phyloP scores from a whole-genome alignment of 1,140 invertebrate species.

The Tetraneura akinire region DNA sequence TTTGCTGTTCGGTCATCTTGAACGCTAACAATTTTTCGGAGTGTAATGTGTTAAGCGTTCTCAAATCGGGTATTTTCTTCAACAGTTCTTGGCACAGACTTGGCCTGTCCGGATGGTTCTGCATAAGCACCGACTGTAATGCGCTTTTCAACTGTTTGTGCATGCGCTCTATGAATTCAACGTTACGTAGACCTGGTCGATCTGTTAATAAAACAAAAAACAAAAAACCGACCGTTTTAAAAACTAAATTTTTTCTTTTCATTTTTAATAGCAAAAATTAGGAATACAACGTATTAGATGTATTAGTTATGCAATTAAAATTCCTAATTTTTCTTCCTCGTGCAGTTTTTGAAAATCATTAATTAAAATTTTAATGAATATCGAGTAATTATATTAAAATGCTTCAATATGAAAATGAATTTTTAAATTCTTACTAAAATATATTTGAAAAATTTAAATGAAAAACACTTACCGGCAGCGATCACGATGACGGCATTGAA shows the following conservation, averaged over 20 bases:
- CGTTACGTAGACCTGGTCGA: constrained; percentile 86
- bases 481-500: constrained; percentile 95
- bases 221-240: constrained; percentile 47
- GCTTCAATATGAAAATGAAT: not conserved
- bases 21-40: constrained; percentile 93
- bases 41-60: constrained; percentile 93
- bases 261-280: too few species aligned
- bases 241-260: constrained; percentile 53
- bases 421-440: too few species aligned
- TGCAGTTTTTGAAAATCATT: too few species aligned
- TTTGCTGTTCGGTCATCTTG: constrained; percentile 85
- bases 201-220: constrained; percentile 62
- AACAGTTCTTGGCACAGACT: constrained; percentile 83
- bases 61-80: constrained; percentile 91
- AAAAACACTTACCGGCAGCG: constrained; percentile 69
- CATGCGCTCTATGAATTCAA: constrained; percentile 89
- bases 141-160: constrained; percentile 83
- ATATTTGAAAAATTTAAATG: not conserved
- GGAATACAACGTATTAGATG: too few species aligned
- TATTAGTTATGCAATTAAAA: too few species aligned
- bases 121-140: constrained; percentile 82
- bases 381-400: too few species aligned
- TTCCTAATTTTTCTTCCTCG: too few species aligned
- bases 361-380: too few species aligned
- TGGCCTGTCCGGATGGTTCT: constrained; percentile 79